phyloP scores from a whole-genome alignment of 2,113 vertebrate genomes.

The Lasiurus borealis region DNA sequence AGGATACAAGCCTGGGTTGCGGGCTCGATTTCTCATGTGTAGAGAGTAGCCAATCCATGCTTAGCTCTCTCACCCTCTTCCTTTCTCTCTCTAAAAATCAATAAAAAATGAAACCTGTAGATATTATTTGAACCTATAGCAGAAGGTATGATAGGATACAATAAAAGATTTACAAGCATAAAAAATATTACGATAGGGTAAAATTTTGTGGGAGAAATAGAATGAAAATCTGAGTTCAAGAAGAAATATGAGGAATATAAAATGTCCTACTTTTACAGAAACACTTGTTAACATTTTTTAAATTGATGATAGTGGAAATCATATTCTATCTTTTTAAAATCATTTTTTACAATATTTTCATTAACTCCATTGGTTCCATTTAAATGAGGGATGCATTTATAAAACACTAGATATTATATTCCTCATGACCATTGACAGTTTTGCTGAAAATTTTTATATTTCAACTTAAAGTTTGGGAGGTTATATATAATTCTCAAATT shows the following conservation, averaged over 20 bases:
- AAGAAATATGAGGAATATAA: not conserved
- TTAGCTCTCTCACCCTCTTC: too few species aligned
- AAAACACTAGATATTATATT: not conserved
- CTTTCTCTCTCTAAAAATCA: too few species aligned
- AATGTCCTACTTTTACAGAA: not conserved
- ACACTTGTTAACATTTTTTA: not conserved
- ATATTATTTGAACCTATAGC: not conserved
- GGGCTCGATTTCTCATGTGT: too few species aligned
- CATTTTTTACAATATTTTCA: not conserved
- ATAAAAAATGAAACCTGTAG: not conserved
- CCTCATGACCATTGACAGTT: not conserved
- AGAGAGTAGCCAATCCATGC: too few species aligned
- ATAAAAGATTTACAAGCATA: slow-evolving; percentile 2
- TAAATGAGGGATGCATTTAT: not conserved
- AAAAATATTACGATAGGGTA: not conserved
- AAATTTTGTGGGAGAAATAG: not conserved
- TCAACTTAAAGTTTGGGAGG: not conserved
- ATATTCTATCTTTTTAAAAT: not conserved
- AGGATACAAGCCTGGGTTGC: too few species aligned
- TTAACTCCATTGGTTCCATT: not conserved
- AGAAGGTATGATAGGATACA: not conserved
- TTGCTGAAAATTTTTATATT: not conserved
- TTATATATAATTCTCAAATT: not conserved
- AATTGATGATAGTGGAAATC: not conserved
- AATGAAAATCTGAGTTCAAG: not conserved